phyloP scores from a whole-genome alignment of 2,888 invertebrate genomes.

The Anoplius nigerrimus region DNA sequence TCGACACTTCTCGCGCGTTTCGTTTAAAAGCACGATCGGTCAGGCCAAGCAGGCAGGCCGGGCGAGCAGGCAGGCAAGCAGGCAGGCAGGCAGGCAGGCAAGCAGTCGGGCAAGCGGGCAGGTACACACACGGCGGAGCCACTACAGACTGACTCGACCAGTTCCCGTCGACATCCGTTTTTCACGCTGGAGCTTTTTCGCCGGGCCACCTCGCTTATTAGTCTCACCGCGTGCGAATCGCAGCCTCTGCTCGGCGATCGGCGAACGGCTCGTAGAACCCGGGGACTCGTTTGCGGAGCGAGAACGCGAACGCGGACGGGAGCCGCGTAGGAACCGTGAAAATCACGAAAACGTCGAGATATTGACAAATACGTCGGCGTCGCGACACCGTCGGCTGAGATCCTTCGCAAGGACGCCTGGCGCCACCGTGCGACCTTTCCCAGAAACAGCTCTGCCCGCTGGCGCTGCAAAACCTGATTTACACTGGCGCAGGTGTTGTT shows the following conservation, averaged over 20 bases:
- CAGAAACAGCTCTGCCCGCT: background rate
- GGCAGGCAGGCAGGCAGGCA: no score
- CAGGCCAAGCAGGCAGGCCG: no score
- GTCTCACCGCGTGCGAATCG: background rate
- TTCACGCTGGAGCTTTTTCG: constrained; percentile 30
- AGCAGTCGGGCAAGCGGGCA: background rate
- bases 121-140: constrained; percentile 10
- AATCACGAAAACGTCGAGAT: constrained; percentile 58
- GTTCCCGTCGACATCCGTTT: constrained; percentile 35
- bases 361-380: constrained; percentile 71
- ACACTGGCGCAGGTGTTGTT: no score
- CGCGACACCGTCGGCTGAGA: constrained; percentile 60
- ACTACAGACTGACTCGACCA: constrained; percentile 28
- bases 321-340: constrained; percentile 42
- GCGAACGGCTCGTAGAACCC: background rate
- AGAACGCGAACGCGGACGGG: constrained; percentile 7
- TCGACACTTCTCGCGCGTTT: no score
- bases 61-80: no score
- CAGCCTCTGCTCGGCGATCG: background rate
- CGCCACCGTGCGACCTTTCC: constrained; percentile 46
- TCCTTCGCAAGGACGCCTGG: constrained; percentile 30
- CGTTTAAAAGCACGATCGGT: no score
- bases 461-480: no score
- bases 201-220: constrained; percentile 13
- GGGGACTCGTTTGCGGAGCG: background rate